Evolutionary conservation across 2,888 invertebrate genomes (phyloP), one percentile per base, ranked within the genome.

Genomic region (Cecidostiba fungosa): DNA sequence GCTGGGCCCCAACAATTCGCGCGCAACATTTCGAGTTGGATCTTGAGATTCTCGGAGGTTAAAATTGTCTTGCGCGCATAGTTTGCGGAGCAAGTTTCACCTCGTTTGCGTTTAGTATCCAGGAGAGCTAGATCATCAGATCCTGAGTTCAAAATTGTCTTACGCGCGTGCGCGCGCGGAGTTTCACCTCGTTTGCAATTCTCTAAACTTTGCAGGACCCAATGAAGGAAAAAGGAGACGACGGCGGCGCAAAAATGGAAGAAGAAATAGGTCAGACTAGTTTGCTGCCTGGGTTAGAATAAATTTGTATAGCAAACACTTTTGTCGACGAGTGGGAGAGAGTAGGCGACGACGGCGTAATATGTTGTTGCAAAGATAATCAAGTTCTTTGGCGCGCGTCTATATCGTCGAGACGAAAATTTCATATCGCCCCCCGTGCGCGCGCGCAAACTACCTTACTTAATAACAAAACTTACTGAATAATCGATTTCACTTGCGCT

Each of bases 101-200:
- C 66, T 66, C 66, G 66, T 66, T 66, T 66, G 66, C 66, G 66
- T 66, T 66, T 29, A 66, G 66, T 10, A 66, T 66, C 66, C 26
- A 66, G 54, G n/a, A n/a, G 62, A 73, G 19, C 73, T 23, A 54
- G 54, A 81, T 73, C 69, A 50, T 23, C 62, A 73, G 80, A 54
- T 81, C 36, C 43, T 16, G 19, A 39, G 29, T 54, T 73, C 26
- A 73, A 73, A 73, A 73, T 43, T 62, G 43, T 81, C 59, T 81
- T 73, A 43, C 8, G 6, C 39, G 26, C n/a, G 26, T 12, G 59
- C 12, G 66, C 66, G 66, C 29, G 29, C 10, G 43, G 59, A 81
- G 39, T 73, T 81, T 73, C 23, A 54, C 26, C 73, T 72, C 59
- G 73, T 73, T 81, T 73, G 59, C 59, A 62, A 81, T 81, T 81